Percentiles rank a stretch among this genome's conserved stretches.
phyloP scores from a whole-genome alignment of 2,888 invertebrate species.

The Diplolepis rosae region DNA sequence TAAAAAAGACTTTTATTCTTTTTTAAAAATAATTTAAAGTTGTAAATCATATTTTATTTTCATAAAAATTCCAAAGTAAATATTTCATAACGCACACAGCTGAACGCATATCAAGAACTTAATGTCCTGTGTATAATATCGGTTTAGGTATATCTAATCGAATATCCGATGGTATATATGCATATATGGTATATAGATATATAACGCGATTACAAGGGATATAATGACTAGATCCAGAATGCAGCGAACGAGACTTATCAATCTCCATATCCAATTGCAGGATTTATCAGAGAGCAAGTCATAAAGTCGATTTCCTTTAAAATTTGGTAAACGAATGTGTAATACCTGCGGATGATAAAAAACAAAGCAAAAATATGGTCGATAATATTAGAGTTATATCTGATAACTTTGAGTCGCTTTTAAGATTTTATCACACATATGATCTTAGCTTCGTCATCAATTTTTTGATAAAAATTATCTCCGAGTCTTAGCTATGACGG shows the following conservation, averaged over 20 bases:
- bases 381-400: neutral
- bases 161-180: constrained; percentile 19
- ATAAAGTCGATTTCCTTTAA: neutral
- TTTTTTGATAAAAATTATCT: constrained; percentile 12
- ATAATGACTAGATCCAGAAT: constrained; percentile 21
- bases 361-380: neutral
- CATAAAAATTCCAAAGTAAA: neutral
- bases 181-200: too few relatives aligned
- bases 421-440: neutral
- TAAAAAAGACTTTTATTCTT: too few relatives aligned
- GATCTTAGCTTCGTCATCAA: constrained; percentile 2
- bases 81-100: neutral
- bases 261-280: neutral
- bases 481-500: neutral
- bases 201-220: constrained; percentile 23
- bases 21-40: neutral
- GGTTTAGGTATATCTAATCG: constrained; percentile 1
- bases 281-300: neutral
- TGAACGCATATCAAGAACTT: constrained; percentile 7
- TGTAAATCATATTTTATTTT: neutral
- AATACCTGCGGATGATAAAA: neutral
- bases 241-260: neutral
- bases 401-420: neutral
- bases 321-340: neutral
- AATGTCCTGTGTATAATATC: constrained; percentile 18